A percentile compares a stretch with the other conserved stretches of the same genome.
phyloP scores from a whole-genome alignment of 1,140 invertebrate genomes.

The Trichogramma pretiosum region DNA sequence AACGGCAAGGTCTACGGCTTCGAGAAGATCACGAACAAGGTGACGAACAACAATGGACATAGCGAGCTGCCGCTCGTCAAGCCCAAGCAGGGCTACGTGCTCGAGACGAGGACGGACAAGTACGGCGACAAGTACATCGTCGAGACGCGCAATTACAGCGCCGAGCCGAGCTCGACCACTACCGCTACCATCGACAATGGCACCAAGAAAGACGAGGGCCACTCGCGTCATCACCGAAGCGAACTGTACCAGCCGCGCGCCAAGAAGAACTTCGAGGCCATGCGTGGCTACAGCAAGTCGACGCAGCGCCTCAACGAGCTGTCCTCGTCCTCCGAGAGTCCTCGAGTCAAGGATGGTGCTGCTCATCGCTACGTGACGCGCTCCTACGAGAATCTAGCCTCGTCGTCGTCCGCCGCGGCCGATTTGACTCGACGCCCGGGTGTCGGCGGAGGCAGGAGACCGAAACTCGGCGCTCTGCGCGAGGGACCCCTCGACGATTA shows the following conservation, averaged over 20 bases:
- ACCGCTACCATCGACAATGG: constrained; percentile 31
- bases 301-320: constrained; percentile 38
- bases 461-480: constrained; percentile 31
- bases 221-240: constrained; percentile 3
- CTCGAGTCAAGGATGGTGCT: constrained; percentile 21
- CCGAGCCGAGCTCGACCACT: constrained; percentile 33
- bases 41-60: constrained; percentile 22
- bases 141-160: constrained; percentile 43
- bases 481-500: constrained; percentile 39
- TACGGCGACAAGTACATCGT: constrained; percentile 48
- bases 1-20: constrained; percentile 40
- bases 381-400: constrained; percentile 38
- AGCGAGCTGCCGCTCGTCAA: constrained; percentile 21
- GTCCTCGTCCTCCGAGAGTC: constrained; percentile 24
- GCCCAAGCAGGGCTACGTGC: constrained; percentile 43
- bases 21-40: constrained; percentile 41
- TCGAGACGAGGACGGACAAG: constrained; percentile 47
- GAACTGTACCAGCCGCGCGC: constrained; percentile 16
- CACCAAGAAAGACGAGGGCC: constrained; percentile 28
- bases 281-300: constrained; percentile 38
- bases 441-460: constrained; percentile 25
- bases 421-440: constrained; percentile 23
- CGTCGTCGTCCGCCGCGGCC: constrained; percentile 28
- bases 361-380: constrained; percentile 32
- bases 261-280: constrained; percentile 35